phyloP scores from a whole-genome alignment of 2,113 vertebrate genomes.

The Hippopotamus amphibius region DNA sequence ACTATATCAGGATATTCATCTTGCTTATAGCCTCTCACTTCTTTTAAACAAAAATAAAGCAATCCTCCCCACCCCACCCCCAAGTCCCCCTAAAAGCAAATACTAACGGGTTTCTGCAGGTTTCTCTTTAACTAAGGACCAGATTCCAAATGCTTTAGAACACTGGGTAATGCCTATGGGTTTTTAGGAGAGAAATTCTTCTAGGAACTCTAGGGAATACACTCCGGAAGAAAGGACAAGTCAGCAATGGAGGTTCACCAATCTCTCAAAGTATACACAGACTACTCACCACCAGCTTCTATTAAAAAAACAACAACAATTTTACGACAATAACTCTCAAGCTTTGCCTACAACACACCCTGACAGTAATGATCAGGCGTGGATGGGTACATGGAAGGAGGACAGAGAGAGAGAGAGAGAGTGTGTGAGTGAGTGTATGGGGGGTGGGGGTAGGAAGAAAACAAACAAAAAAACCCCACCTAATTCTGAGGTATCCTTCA shows the following conservation, averaged over 20 bases:
- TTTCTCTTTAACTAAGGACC: slow-evolving; percentile 46
- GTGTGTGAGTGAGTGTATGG: neutral
- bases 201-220: neutral
- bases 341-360: neutral
- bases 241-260: neutral
- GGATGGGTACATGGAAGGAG: neutral
- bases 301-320: neutral
- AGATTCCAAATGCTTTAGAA: slow-evolving; percentile 41
- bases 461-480: neutral
- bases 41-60: slow-evolving; percentile 14
- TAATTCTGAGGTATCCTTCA: slow-evolving; percentile 24
- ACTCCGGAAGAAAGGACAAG: neutral
- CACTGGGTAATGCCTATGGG: neutral
- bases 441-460: neutral
- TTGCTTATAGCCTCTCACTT: neutral
- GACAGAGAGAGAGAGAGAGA: neutral
- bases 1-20: neutral
- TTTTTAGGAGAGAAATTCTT: slow-evolving; percentile 53
- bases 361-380: neutral
- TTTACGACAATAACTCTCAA: neutral
- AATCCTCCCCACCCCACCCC: neutral
- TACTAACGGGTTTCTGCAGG: neutral
- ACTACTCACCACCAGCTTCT: neutral
- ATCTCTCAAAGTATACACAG: neutral
- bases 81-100: neutral